Evolutionary conservation across 2,113 vertebrate genomes (phyloP).

Genomic region (Dipodomys ordii): DNA sequence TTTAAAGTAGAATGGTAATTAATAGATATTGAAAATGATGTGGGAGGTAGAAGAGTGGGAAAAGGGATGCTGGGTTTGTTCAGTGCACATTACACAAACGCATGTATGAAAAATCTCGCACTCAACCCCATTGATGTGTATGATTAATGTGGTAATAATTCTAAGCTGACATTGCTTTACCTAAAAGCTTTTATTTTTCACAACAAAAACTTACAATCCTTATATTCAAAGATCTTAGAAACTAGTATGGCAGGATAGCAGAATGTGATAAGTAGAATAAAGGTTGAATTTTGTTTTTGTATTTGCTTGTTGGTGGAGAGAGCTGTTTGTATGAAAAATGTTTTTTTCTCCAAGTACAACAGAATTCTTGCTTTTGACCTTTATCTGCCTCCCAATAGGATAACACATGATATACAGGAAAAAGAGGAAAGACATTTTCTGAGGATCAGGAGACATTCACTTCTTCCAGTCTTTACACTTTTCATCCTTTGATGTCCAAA

Average conservation of each 20-base stretch:
- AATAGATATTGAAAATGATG: not conserved
- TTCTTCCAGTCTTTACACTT: not conserved
- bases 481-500: not conserved
- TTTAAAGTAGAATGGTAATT: not conserved
- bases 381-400: not conserved
- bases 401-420: not conserved
- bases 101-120: not conserved
- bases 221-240: not conserved
- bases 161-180: not conserved
- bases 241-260: not conserved
- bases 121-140: not conserved
- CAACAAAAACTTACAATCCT: not conserved
- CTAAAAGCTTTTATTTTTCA: slow-evolving; percentile 34
- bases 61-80: not conserved
- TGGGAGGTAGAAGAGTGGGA: too few relatives aligned
- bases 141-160: not conserved
- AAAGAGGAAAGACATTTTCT: not conserved
- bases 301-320: not conserved
- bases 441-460: not conserved
- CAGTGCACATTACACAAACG: not conserved
- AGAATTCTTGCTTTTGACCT: not conserved
- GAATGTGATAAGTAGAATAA: not conserved
- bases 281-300: not conserved
- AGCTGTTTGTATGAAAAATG: not conserved
- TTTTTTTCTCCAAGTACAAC: not conserved